phyloP scores from a whole-genome alignment of 2,113 vertebrate species.

The Dipodomys merriami region DNA sequence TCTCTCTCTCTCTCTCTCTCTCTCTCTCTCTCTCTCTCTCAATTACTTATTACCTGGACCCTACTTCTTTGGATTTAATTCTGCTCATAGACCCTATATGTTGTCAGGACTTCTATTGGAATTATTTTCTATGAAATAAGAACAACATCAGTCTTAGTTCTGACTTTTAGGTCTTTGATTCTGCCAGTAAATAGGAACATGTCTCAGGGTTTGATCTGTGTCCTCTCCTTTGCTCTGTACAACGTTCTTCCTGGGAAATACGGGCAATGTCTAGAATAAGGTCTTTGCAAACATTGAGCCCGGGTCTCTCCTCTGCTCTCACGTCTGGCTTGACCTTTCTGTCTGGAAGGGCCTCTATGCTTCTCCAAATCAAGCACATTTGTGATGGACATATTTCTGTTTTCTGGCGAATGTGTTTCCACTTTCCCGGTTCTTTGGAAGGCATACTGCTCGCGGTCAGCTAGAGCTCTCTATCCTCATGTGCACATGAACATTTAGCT shows the following conservation, averaged over 20 bases:
- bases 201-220: background rate
- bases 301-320: background rate
- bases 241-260: background rate
- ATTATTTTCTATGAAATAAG: no score
- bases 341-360: background rate
- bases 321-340: background rate
- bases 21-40: no score
- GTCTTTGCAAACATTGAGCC: background rate
- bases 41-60: no score
- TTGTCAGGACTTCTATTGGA: no score
- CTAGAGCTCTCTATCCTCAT: background rate
- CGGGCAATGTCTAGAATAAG: background rate
- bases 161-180: slow-evolving; percentile 14
- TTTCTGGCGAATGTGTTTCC: background rate
- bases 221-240: background rate
- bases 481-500: background rate
- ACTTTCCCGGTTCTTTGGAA: background rate
- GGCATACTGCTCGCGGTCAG: no score
- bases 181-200: background rate
- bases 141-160: background rate
- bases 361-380: no score
- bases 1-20: no score
- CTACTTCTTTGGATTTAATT: no score
- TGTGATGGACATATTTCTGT: background rate
- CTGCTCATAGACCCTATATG: no score